Base-by-base conservation (phyloP, 2,113 vertebrate genomes). In the Hippocampus barbouri region DNA sequence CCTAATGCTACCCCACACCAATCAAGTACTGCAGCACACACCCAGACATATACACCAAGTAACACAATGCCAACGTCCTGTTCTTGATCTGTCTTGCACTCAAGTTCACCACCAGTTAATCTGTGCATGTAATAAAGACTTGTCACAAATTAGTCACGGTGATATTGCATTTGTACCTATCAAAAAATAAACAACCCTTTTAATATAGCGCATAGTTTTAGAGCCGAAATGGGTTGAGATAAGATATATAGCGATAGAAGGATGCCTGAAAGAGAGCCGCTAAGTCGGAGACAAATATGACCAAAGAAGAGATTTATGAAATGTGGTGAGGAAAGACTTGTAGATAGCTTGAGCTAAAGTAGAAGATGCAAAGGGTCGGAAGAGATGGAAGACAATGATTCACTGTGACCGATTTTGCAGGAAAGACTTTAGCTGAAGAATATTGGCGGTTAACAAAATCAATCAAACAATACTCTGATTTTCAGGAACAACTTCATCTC, bases 31-130 rank as follows among this genome's bases (percentile, higher is more conserved):
- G 63, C 45, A 65, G 71, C 72, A 20, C 53, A 64, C 27, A 70
- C 34, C 61, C 27, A 67, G 65, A 68, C 67, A 67, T 68, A 65
- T 64, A 66, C 14, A 73, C 23, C 70, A 63, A 41, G 77, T 82
- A 76, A 81, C 79, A 10, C 45, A 70, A 64, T 30, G 14, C 57
- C 25, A 60, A 60, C 15, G 14, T 60, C 67, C 61, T 60, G 61
- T 71, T 66, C 74, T 76, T 71, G 69, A 81, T 72, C 68, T 67
- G 51, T 4, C 62, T 73, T 43, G 60, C 69, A 53, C 76, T 84
- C 67, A 78, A 87, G 82, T 81, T 85, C 69, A 81, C 80, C 73
- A 81, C 75, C 76, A 43, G n/a, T 30, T 60, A 64, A 60, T 72
- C n/a, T 4, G 60, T 57, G 77, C 73, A 74, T 82, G 43, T 79